Evolutionary conservation across 2,113 vertebrate genomes (phyloP), one percentile per base, ranked within the genome.

Genomic region (Merops nubicus): DNA sequence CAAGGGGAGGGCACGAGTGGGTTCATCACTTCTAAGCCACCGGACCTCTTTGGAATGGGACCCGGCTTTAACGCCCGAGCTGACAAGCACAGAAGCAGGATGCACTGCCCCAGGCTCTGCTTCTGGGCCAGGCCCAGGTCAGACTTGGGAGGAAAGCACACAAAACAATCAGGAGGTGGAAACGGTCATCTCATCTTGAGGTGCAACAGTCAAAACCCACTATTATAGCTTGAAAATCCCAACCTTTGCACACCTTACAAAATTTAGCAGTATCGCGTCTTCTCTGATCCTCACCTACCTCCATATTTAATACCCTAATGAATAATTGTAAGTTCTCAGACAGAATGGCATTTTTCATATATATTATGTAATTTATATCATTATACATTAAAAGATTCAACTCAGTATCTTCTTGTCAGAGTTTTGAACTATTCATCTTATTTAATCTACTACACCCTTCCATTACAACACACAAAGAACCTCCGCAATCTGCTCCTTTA

Each of bases 11-110:
- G 9, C 67, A 56, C 40, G 21, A 29, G 43, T 1, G 50, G n/a
- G 34, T 9, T 68, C 72, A 56, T 6, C 0, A 5, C 38, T 38
- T 47, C 36, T n/a, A 42, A n/a, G n/a, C n/a, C n/a, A n/a, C n/a
- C n/a, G n/a, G n/a, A n/a, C n/a, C 73, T 13, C 33, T 4, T 18
- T 0, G 2, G 23, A 15, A 10, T 2, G 0, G 23, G 36, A 33
- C 40, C 34, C 18, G 16, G 48, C 5, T 28, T 9, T 25, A 59
- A n/a, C 14, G 22, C 10, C 50, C 9, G 38, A 36, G 67, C 67
- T 21, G 48, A 20, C 3, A 4, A 13, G 60, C 21, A 5, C 13
- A 56, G 21, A 36, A 26, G 60, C 47, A 29, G 72, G 51, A 48
- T 4, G 14, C 40, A 7, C 38, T 1, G 2, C 28, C 7, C 45